Evolutionary conservation across 2,113 vertebrate genomes (phyloP), one percentile per base, ranked within the genome.

Genomic region (Toxotes jaculatrix): DNA sequence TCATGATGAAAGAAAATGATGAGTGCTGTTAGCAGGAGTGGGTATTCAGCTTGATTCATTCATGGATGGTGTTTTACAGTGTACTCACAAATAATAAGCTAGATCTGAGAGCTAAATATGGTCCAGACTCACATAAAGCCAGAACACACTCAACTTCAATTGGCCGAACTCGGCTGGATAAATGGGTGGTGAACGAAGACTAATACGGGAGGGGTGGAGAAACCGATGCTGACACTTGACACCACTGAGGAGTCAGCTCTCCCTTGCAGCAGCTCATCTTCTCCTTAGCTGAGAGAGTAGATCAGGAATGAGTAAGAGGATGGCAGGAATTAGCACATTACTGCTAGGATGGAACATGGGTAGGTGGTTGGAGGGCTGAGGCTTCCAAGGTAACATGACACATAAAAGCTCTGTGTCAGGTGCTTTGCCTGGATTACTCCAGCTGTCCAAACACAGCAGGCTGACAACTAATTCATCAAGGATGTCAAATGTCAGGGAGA

Each of bases 201-300:
- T 32, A 5, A 42, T 14, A 5, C 4, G 0, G 49, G 16, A 43
- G 38, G 21, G 23, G 27, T 45, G 31, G 63, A 23, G 27, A 59
- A 67, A 47, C 17, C 32, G n/a, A 43, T 72, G 53, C 49, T 65
- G 36, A 66, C 38, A 34, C 32, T 53, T 53, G 55, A 45, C 23
- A 72, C 69, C 27, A 45, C 9, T 12, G 23, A 43, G 53, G 16
- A 72, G 27, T 6, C 16, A 32, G n/a, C 34, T 40, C n/a, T 53
- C 16, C 5, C n/a, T 21, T 21, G n/a, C 10, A 60, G 16, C 23
- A 14, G 21, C 23, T 71, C 68, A 43, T 16, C 19, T 8, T 61
- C 19, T 74, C 27, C 55, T 19, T 16, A 57, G 51, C 34, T 40
- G n/a, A 14, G 21, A 16, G 51, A 3, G 42, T 43, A 11, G 1